Evolutionary conservation across 2,797 vertebrate genomes (phyloP).

Genomic region (Enteromius viviparus): DNA sequence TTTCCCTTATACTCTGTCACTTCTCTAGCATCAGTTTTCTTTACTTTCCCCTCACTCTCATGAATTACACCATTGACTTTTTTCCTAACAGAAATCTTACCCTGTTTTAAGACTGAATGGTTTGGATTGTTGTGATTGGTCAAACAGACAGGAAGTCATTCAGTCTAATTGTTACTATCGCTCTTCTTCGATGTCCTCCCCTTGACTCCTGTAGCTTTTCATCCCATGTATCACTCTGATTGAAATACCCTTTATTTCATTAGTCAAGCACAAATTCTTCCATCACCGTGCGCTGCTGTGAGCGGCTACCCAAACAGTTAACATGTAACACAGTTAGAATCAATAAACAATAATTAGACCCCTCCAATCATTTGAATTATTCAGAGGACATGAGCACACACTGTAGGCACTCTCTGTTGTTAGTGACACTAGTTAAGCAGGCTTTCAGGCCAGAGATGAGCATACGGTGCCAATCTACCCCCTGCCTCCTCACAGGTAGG

Average conservation of each 20-base stretch:
- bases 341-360: conserved; percentile 41
- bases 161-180: conserved; percentile 40
- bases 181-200: conserved; percentile 30
- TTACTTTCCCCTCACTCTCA: neutral
- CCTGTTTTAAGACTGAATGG: conserved; percentile 15
- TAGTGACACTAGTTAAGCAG: conserved; percentile 40
- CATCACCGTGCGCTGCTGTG: neutral
- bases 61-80: conserved; percentile 11
- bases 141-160: conserved; percentile 48
- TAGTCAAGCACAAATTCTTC: conserved; percentile 9
- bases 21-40: neutral
- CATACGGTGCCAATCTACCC: conserved; percentile 44
- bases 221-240: conserved; percentile 4
- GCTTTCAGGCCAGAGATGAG: conserved; percentile 22
- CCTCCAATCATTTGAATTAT: conserved; percentile 20
- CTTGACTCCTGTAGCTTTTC: neutral
- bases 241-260: conserved; percentile 18
- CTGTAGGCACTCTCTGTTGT: neutral
- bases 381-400: neutral
- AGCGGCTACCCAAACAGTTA: conserved; percentile 1
- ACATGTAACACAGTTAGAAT: neutral
- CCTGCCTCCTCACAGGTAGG: conserved; percentile 32
- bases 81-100: conserved; percentile 7
- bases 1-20: neutral
- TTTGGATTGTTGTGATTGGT: conserved; percentile 34